Base-by-base conservation (phyloP, 64 coral and sea anemone genomes). In the Hydrozoanthus tunicans region DNA sequence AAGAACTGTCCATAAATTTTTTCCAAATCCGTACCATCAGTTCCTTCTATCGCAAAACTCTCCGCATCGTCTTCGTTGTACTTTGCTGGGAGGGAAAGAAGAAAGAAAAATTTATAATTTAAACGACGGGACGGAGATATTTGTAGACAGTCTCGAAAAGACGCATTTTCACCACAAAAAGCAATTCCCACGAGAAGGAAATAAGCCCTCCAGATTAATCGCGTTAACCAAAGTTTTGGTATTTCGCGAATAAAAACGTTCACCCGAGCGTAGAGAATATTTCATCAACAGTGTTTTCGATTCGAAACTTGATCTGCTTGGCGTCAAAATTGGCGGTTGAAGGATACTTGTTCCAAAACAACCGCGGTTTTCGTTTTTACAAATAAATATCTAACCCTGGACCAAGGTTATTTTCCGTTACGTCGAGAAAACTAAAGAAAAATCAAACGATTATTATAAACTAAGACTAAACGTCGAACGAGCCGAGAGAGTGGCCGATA, bases 241-340 rank as follows among this genome's bases (percentile, higher is more conserved):
- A 88, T 88, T 88, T 88, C 68, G 23, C 5, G 69, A 88, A 88
- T 75, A 59, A 88, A 59, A 58, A 73, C 68, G 61, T 88, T 51
- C 54, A 59, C 68, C 74, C 23, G 55, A 88, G 68, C 84, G 69
- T 88, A 20, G 6, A 9, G 24, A 62, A 9, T 63, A 9, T 20
- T 5, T 6, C 1, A 15, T 26, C 4, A 26, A 73, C 5, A 43
- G 23, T 73, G 25, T 10, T 51, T 76, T 80, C 57, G 59, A 64
- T 7, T 60, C 79, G 84, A 88, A 74, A 88, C 24, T 88, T 59
- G 84, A 88, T 51, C 66, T 55, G 25, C 56, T 14, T 88, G 67
- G 9, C 8, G 54, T 58, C 25, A 12, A 88, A 88, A 75, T 88
- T 73, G 69, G 68, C 84, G 68, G 55, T 58, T 88, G 66, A 53